Evolutionary conservation across 2,113 vertebrate species (phyloP).

Genomic region (Poicephalus gulielmi): DNA sequence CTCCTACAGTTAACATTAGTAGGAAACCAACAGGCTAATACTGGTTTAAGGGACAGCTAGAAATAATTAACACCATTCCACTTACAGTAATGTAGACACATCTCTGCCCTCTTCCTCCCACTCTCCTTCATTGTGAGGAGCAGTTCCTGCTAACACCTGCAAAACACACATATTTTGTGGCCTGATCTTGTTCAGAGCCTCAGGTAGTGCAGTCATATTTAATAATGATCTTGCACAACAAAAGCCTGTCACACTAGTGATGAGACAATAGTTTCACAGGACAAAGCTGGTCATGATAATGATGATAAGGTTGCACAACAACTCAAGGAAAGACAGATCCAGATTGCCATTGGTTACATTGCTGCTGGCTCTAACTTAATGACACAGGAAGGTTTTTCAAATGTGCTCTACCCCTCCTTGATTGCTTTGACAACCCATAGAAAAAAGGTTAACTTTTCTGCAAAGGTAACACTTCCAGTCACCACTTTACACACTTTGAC

Average conservation of each 20-base stretch:
- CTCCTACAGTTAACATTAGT: rapidly evolving
- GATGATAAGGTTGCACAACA: background rate
- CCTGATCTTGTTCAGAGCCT: background rate
- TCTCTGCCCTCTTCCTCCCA: background rate
- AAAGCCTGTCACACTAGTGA: background rate
- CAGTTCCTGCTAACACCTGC: background rate
- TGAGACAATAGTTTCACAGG: conserved; percentile 46
- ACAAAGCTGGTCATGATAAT: background rate
- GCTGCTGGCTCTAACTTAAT: background rate
- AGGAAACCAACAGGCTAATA: background rate
- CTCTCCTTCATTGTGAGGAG: background rate
- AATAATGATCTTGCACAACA: conserved; percentile 21
- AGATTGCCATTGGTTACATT: background rate
- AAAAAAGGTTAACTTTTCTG: background rate
- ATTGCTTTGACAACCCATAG: background rate
- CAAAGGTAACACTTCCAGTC: background rate
- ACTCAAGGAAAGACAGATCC: background rate
- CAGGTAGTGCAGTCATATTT: background rate
- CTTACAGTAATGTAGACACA: background rate
- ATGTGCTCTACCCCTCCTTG: background rate
- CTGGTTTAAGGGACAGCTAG: background rate
- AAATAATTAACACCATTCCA: background rate
- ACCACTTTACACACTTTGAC: background rate
- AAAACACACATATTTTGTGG: background rate
- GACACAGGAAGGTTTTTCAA: background rate